These are phyloP conservation scores for Conomelus anceps DNA, from an alignment of 2,888 invertebrate genomes.

Conservation along the genomic window DNA sequence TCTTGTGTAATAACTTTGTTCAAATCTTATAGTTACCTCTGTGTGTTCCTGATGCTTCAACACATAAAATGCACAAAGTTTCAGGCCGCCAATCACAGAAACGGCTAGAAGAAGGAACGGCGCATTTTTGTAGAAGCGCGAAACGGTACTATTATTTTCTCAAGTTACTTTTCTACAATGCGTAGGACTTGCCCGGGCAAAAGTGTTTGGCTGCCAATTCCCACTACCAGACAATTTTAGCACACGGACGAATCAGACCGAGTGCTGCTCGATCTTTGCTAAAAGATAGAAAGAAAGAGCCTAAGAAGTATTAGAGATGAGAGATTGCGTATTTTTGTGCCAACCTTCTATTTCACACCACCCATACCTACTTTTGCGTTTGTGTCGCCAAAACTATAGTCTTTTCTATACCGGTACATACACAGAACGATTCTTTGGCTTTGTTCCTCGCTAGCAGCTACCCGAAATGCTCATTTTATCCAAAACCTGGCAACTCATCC, in stretches of 20 bases:
- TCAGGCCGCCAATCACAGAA: neutral
- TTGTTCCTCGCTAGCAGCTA: neutral
- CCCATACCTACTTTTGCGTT: neutral
- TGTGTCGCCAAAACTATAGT: neutral
- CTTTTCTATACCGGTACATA: neutral
- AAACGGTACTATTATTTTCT: neutral
- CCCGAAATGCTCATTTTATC: neutral
- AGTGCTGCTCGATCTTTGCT: neutral
- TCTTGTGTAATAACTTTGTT: no score
- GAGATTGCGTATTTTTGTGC: neutral
- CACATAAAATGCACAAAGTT: neutral
- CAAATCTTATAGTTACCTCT: no score
- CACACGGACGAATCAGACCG: neutral
- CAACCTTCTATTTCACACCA: neutral
- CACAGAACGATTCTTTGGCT: neutral
- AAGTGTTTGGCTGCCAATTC: neutral
- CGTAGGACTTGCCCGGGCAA: neutral
- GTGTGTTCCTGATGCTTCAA: neutral
- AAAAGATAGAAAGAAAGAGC: neutral
- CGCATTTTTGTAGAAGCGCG: neutral
- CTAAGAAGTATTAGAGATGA: neutral
- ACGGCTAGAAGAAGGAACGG: neutral
- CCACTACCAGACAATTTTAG: neutral
- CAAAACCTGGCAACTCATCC: neutral
- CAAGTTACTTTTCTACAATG: neutral